Base-by-base conservation (phyloP, 2,888 invertebrate species). In the Archips crataeganus region DNA sequence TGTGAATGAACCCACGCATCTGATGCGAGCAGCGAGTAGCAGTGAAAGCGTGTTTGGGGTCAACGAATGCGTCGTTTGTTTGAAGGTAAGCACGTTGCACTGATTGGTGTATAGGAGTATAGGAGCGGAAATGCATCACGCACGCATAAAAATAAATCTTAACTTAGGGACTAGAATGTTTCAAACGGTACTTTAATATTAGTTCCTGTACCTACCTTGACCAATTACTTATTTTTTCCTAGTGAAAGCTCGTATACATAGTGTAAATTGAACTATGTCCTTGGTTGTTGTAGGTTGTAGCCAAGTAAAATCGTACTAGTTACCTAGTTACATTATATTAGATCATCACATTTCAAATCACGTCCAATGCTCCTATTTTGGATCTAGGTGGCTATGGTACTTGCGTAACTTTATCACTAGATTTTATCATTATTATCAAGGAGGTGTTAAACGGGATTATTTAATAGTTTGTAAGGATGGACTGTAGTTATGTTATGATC, bases 21-120 rank as follows among this genome's bases (percentile, higher is more conserved):
- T 9, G 57, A 57, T 57, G 39, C 61, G 39, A 34, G 34, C 10
- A 39, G 61, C 60, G 9, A 60, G 13, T 34, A 36, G 23, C 60
- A 36, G 61, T 61, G 61, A 61, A 61, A 61, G 36, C 61, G n/a
- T 61, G n/a, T n/a, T 61, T 61, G 61, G 61, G 61, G 61, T 61
- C 61, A 61, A 61, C 39, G 61, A n/a, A 61, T 61, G 61, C 61
- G 39, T 57, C 32, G 57, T 57, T 39, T 36, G 61, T 61, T 39
- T 61, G 61, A 61, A 39, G 61, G 36, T 61, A 11, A 36, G n/a
- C 60, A 10, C 45, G 36, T 8, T 61, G 57, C 57, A 57, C 32
- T 61, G 61, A 39, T 51, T 60, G 60, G 39, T 61, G 61, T 39
- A 61, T 39, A n/a, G 39, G 11, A 39, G 61, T 39, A 61, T 39